Base-by-base conservation (phyloP, 2,888 invertebrate genomes). In the Parnassius orleans region DNA sequence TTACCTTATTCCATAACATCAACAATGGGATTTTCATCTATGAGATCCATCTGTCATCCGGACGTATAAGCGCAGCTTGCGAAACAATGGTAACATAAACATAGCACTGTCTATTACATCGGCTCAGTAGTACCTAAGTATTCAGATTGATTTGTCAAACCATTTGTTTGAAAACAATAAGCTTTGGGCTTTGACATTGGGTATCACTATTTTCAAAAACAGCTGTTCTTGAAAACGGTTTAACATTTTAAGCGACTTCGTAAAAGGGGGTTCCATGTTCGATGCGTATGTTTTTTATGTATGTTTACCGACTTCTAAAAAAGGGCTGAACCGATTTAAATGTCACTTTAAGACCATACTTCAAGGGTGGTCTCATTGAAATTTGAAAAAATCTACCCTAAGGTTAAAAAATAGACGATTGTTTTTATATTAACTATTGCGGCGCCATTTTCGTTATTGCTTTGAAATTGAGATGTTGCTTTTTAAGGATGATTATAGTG, bases 21-120 rank as follows among this genome's bases (percentile, higher is more conserved):
- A 74, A 82, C 80, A 81, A 79, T 80, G 77, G 79, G 77, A 79
- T 79, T 70, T 70, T 47, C 63, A 59, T 68, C 68, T 66, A 63
- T 48, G 68, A 67, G 67, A 81, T 78, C 82, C 81, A 83, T 83
- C 81, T 82, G 82, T 85, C 83, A 83, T 79, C 77, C 76, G 76
- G 81, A 80, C 81, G 79, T 80, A 81, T 81, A 83, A 57, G 54
- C 83, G 77, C 76, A 75, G 75, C 73, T 75, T 57, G 56, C 69
- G 72, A 74, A 80, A 82, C 81, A 82, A 78, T 76, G 70, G 74
- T 71, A 72, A 73, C 72, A 69, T 72, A 70, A 72, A 72, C 72
- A 74, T 72, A 73, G 69, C 66, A 69, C 75, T 77, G 79, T 79
- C 79, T 75, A 67, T 66, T 72, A 68, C 79, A 79, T 64, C 72